Percentiles rank a stretch among this genome's conserved stretches.
Conservation (phyloP, 2,113 vertebrate genomes). For the Athene cunicularia region DNA sequence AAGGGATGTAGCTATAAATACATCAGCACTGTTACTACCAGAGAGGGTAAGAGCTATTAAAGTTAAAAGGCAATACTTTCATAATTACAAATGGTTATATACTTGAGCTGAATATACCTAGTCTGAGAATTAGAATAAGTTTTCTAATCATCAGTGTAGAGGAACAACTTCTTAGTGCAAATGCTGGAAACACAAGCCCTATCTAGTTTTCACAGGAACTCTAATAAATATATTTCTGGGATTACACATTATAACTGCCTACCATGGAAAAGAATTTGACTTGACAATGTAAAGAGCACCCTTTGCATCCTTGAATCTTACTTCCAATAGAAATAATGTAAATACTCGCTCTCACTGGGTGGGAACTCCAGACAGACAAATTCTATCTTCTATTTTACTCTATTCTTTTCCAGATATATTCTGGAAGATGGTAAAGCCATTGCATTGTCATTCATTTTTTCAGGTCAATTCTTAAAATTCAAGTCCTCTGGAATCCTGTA, state of each 20-base stretch:
- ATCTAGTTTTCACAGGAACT: background rate
- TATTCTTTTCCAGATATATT: background rate
- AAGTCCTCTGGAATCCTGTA: background rate
- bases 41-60: background rate
- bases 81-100: background rate
- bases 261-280: background rate
- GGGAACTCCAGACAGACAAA: background rate
- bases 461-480: background rate
- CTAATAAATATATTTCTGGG: background rate
- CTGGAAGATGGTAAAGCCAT: background rate
- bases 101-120: background rate
- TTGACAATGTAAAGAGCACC: background rate
- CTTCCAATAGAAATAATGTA: background rate
- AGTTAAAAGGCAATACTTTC: background rate
- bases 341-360: background rate
- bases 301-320: background rate
- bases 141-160: background rate
- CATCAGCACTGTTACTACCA: background rate
- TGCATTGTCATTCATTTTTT: background rate
- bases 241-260: background rate
- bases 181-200: background rate
- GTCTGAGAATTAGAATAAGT: background rate
- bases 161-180: background rate
- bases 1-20: slow-evolving; percentile 4
- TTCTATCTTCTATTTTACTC: background rate